Evolutionary conservation across 2,797 vertebrate genomes (phyloP), one percentile per base, ranked within the genome.

Genomic region (Sciaenops ocellatus): DNA sequence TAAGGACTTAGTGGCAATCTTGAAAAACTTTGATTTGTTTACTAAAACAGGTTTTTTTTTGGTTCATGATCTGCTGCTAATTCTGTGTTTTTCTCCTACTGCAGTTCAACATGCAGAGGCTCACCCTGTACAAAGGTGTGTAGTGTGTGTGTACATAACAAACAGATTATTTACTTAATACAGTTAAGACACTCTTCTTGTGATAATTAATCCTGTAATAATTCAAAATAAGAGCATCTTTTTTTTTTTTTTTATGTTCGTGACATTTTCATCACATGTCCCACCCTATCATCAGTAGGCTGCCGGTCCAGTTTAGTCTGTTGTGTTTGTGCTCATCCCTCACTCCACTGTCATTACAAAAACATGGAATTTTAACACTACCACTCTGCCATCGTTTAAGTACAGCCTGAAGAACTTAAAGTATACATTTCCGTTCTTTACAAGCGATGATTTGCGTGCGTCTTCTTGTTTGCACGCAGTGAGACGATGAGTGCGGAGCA

Each of bases 401-500:
- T 69, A 20, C 30, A 50, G 17, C 18, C 26, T 61, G 1, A 26
- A 42, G 54, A 28, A 13, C 6, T 51, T 48, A 12, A 70, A 72
- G 3, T 73, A 70, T 48, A 20, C 13, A 24, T 70, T 26, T 69
- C 6, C 47, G n/a, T 60, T 46, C 11, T 34, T 61, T 50, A 10
- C 18, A 54, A 4, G 18, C 59, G 30, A 10, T 77, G 3, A 65
- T 77, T 5, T 38, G 28, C 66, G 47, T 34, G 52, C 71, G 65
- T 55, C 0, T 47, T 71, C 0, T 56, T 13, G 18, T 52, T 28
- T 65, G 24, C 5, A 4, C 9, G 46, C 91, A 99, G 97, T 78
- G 97, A 97, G 87, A 89, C 93, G 22, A 91, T 96, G 83, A 93
- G 95, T 11, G 95, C 85, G 48, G 96, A 96, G 78, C 98, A 97